These are phyloP conservation scores for Zaprionus lineosus DNA, from an alignment of 2,888 invertebrate genomes.

Conservation along the genomic window DNA sequence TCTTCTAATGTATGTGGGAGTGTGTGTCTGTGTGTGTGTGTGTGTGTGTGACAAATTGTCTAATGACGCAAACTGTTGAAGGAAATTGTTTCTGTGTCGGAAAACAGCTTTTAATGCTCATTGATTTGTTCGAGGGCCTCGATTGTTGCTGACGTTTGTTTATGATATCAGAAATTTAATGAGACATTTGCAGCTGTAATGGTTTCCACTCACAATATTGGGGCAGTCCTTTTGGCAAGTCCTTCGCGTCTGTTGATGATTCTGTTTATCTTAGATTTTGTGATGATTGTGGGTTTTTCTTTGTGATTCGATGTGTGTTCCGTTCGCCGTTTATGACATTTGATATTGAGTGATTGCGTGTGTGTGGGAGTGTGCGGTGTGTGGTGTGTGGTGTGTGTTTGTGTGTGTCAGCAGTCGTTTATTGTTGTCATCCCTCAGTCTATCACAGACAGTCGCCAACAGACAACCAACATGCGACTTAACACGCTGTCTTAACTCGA, in stretches of 20 bases:
- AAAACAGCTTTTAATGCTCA: conserved; percentile 29
- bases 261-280: no score
- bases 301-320: conserved; percentile 1
- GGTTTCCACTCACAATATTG: no score
- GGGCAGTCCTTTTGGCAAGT: no score
- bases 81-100: conserved; percentile 22
- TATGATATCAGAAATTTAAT: no score
- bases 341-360: no score
- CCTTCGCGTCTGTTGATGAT: no score
- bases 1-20: no score
- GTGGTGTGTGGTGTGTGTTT: conserved; percentile 3
- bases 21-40: background rate
- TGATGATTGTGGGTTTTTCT: no score
- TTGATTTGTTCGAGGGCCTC: conserved; percentile 18
- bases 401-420: conserved; percentile 20
- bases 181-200: no score
- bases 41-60: conserved; percentile 23
- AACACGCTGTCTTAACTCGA: conserved; percentile 57
- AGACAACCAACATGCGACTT: conserved; percentile 48
- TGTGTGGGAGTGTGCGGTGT: background rate
- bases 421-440: conserved; percentile 41
- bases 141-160: no score
- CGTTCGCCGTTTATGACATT: conserved; percentile 18
- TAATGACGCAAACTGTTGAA: conserved; percentile 39
- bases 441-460: conserved; percentile 32